Evolutionary conservation across 2,888 invertebrate species (phyloP).

Genomic region (Metalampra italica): DNA sequence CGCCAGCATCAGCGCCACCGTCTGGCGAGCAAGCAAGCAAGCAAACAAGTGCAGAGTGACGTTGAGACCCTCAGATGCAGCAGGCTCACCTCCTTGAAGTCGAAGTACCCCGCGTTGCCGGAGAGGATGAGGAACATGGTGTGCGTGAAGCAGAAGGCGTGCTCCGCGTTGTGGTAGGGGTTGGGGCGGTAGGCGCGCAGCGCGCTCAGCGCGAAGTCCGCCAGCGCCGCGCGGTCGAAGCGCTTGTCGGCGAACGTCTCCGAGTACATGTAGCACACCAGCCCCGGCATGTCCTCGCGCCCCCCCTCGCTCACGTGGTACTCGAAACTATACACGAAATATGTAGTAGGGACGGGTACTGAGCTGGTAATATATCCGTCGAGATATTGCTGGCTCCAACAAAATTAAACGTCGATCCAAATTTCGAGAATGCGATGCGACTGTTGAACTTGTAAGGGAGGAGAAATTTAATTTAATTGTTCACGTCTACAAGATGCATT

Average conservation of each 20-base stretch:
- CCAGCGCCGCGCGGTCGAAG: slow-evolving; percentile 50
- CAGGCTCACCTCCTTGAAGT: slow-evolving; percentile 55
- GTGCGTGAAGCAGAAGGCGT: slow-evolving; percentile 81
- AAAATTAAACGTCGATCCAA: too few species aligned
- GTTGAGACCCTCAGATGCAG: too few species aligned
- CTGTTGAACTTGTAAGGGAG: too few species aligned
- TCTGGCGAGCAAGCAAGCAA: slow-evolving; percentile 36
- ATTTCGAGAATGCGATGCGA: too few species aligned
- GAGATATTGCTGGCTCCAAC: too few species aligned
- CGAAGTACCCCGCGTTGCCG: slow-evolving; percentile 66
- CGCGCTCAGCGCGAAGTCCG: slow-evolving; percentile 71
- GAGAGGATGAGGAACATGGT: slow-evolving; percentile 77
- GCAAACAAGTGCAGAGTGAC: too few species aligned
- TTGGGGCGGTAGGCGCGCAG: slow-evolving; percentile 69
- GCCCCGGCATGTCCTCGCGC: slow-evolving; percentile 69
- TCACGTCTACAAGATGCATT: too few species aligned
- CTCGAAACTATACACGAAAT: slow-evolving; percentile 65
- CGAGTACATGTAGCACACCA: slow-evolving; percentile 71
- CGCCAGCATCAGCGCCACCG: slow-evolving; percentile 73
- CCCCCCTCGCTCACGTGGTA: slow-evolving; percentile 76
- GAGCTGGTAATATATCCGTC: too few species aligned
- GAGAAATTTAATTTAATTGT: too few species aligned
- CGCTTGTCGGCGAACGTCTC: slow-evolving; percentile 62
- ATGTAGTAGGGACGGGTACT: background rate
- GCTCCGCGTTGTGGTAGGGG: slow-evolving; percentile 81